Base-by-base conservation (phyloP, 2,797 vertebrate genomes). In the Sebastes oblongus region DNA sequence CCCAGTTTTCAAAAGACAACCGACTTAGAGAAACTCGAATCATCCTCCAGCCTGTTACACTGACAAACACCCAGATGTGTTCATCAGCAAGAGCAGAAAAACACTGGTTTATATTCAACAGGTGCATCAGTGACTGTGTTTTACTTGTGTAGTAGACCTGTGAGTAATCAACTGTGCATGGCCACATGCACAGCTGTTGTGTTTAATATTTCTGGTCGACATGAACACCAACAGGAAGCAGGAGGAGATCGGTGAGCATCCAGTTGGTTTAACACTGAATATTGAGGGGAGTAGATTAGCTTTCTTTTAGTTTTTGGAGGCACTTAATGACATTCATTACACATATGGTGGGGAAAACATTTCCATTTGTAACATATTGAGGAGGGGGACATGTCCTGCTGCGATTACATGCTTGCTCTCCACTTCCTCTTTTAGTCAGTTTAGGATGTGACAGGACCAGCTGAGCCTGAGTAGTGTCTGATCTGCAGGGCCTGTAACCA, bases 381-480 rank as follows among this genome's bases (percentile, higher is more conserved):
- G 2, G 54, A 50, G 18, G 8, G 22, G 5, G 16, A 25, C 9
- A 22, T 20, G 22, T 36, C 67, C 3, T 7, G 8, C 22, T n/a
- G 67, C 9, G 3, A 65, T 55, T 9, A 36, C 2, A 10, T 14
- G 50, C 50, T 27, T n/a, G 50, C 18, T 58, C 25, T 50, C 9
- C 59, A 80, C 68, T 73, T 85, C 72, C 72, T 78, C 67, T 82
- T 82, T 80, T 61, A 39, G 34, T 22, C 1, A 18, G 10, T 32
- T 76, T 36, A 36, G 32, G 67, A 55, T 27, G 22, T 79, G n/a
- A 75, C 27, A 55, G 32, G n/a, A 56, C 24, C 11, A 18, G 65
- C 67, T 58, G 42, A 74, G 66, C 25, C 56, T 39, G 18, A 60
- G 20, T 10, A 27, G 5, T 30, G 39, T 66, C 78, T 70, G 46